Evolutionary conservation across 2,797 vertebrate species (phyloP), one percentile per base, ranked within the genome.

Genomic region (Columba guinea): DNA sequence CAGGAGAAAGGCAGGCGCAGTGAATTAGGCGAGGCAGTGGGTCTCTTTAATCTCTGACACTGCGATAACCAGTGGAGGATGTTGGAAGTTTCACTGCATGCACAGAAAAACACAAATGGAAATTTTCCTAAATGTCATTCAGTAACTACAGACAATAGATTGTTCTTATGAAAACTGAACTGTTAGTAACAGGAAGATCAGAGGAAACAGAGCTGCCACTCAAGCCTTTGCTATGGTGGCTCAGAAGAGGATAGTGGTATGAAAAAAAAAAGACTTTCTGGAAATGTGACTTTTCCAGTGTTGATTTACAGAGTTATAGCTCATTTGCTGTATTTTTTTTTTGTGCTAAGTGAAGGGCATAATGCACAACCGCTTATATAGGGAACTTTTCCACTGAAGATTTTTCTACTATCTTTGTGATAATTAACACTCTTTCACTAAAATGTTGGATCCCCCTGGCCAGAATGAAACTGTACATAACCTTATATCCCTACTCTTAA

Each of bases 351-450:
- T 82, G 73, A 87, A 96, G 79, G 82, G 39, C 44, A 79, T 67
- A 68, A 94, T 14, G 9, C 62, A 67, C 12, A 7, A 68, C 53
- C 4, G 32, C 89, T 89, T 58, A 49, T 35, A 81, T 0, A 65
- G 2, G 17, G 23, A 84, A 60, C 68, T 69, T 80, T 77, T 74
- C 56, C 55, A 17, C 53, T 59, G 28, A 89, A 87, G 75, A 48
- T 77, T 94, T 89, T 94, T 76, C 68, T 70, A 69, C 69, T 28
- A 27, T 87, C 73, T 91, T 68, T 69, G 74, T 63, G 84, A 95
- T 91, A 96, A 97, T 96, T 96, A 95, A 92, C 86, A 84, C n/a
- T 71, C 80, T 91, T 91, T 94, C 95, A 95, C 96, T 94, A 96
- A 96, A 85, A 91, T 69, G 48, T 62, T 62, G 30, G 26, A 53